These are phyloP conservation scores for Ammodytes marinus DNA, from an alignment of 2,113 vertebrate genomes.

Conservation along the genomic window DNA sequence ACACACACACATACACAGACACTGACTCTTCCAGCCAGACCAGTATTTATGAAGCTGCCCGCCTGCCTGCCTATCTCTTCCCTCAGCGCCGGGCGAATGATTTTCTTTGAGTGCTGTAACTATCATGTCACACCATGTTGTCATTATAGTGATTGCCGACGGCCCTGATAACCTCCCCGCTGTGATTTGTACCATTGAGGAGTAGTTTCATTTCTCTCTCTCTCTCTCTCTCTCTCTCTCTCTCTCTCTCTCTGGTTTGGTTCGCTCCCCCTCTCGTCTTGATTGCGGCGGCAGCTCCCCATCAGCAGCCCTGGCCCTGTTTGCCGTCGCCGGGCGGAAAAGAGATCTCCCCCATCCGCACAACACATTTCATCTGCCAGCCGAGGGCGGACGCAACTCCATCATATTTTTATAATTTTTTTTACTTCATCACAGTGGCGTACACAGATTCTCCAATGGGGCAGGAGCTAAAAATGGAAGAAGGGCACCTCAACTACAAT, in stretches of 20 bases:
- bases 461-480: too few species aligned
- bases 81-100: constrained; percentile 62
- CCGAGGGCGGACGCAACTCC: constrained; percentile 57
- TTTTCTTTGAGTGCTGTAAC: constrained; percentile 83
- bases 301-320: constrained; percentile 72
- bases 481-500: too few species aligned
- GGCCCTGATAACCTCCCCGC: constrained; percentile 79
- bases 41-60: constrained; percentile 71
- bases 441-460: too few species aligned
- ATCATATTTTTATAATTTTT: constrained; percentile 25
- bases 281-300: constrained; percentile 75
- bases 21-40: constrained; percentile 40
- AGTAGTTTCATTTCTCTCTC: constrained; percentile 73
- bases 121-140: constrained; percentile 84
- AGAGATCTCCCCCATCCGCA: constrained; percentile 57
- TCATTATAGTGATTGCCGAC: constrained; percentile 83
- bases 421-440: too few species aligned
- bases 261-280: constrained; percentile 70
- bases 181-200: constrained; percentile 81
- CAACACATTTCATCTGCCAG: constrained; percentile 65
- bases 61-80: constrained; percentile 69
- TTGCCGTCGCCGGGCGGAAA: constrained; percentile 53
- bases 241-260: constrained; percentile 30
- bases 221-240: constrained; percentile 57
- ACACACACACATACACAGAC: background rate